Conservation (phyloP, 2,113 vertebrate genomes). For the Polypterus bichir region DNA sequence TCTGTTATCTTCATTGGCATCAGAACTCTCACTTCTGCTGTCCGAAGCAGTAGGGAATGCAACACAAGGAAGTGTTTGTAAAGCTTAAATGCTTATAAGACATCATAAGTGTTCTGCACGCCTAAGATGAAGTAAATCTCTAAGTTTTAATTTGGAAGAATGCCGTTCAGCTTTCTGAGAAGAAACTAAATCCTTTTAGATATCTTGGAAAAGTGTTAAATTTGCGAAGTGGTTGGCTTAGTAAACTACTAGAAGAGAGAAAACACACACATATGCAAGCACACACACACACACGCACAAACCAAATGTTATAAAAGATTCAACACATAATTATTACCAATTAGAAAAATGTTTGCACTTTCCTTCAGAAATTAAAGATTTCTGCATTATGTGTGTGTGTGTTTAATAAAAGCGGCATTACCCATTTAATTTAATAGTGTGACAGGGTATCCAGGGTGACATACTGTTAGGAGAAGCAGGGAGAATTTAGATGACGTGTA, state of each 20-base stretch:
- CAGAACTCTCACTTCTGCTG: not conserved
- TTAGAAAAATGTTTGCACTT: too few species aligned
- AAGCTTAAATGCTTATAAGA: not conserved
- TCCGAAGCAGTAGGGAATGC: not conserved
- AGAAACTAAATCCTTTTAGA: not conserved
- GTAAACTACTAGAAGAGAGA: not conserved
- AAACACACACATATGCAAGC: too few species aligned
- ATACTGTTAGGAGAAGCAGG: too few species aligned
- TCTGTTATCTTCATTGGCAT: not conserved
- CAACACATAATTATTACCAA: too few species aligned
- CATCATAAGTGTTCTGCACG: not conserved
- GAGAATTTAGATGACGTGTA: too few species aligned
- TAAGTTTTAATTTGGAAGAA: conserved; percentile 2
- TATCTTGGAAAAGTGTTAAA: not conserved
- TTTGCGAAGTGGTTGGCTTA: not conserved
- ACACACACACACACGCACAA: too few species aligned
- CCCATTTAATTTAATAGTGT: too few species aligned
- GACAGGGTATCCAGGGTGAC: too few species aligned
- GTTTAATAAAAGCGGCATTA: too few species aligned
- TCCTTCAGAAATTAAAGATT: too few species aligned
- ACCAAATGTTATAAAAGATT: too few species aligned
- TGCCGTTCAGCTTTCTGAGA: not conserved
- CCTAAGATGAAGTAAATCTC: conserved; percentile 3
- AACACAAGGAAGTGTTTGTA: conserved; percentile 5
- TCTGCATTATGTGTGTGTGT: too few species aligned